Evolutionary conservation across 2,888 invertebrate species (phyloP).

Genomic region (Syrphus vitripennis): DNA sequence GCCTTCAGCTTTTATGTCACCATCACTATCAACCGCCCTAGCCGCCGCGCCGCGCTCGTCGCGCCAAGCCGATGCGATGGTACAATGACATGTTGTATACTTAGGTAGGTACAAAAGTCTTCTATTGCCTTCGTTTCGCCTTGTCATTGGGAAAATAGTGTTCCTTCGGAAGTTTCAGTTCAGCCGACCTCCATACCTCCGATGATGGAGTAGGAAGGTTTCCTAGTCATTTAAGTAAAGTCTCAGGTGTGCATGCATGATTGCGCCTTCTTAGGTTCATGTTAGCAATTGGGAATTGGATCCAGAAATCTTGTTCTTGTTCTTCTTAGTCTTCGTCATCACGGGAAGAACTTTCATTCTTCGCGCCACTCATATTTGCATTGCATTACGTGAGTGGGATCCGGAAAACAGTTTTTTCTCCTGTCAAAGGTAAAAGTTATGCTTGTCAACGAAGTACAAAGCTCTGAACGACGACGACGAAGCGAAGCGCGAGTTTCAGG

Average conservation of each 20-base stretch:
- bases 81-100: constrained; percentile 56
- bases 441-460: constrained; percentile 56
- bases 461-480: neutral
- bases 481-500: neutral
- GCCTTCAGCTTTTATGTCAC: neutral
- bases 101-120: neutral
- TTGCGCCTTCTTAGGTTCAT: constrained; percentile 58
- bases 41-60: neutral
- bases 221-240: constrained; percentile 47
- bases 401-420: constrained; percentile 46
- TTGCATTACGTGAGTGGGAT: constrained; percentile 67
- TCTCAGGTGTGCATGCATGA: constrained; percentile 56
- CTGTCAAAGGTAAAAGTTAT: constrained; percentile 69
- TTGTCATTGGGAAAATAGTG: neutral
- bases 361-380: constrained; percentile 46
- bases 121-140: neutral
- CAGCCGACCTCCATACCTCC: neutral
- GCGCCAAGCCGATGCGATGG: neutral
- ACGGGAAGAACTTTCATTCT: neutral
- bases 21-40: too few species aligned
- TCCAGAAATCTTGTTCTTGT: constrained; percentile 12
- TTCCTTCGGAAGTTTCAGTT: constrained; percentile 24
- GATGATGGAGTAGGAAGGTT: constrained; percentile 15
- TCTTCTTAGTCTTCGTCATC: neutral
- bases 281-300: constrained; percentile 49